Evolutionary conservation across 2,797 vertebrate genomes (phyloP).

Genomic region (Hephaestus fuliginosus): DNA sequence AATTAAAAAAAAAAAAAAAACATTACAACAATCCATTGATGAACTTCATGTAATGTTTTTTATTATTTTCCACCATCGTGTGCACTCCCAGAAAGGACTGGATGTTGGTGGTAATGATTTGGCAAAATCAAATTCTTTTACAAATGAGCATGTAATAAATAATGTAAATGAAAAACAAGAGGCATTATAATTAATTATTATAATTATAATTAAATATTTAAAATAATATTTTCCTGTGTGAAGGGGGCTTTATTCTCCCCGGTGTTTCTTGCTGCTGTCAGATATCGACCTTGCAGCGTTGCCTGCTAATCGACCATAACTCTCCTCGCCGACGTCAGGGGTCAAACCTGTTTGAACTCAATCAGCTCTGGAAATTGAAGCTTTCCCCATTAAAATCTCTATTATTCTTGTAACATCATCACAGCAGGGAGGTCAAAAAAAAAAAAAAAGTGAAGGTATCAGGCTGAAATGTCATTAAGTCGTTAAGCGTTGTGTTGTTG

Average conservation of each 20-base stretch:
- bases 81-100: neutral
- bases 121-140: neutral
- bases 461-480: neutral
- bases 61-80: neutral
- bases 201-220: neutral
- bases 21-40: no score
- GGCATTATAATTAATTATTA: no score
- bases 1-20: neutral
- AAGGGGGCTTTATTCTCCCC: neutral
- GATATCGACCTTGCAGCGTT: neutral
- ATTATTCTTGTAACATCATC: slow-evolving; percentile 4
- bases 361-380: slow-evolving; percentile 16
- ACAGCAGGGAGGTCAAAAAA: neutral
- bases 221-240: neutral
- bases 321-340: neutral
- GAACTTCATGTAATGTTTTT: no score
- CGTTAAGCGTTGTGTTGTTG: neutral
- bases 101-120: neutral
- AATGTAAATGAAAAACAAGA: neutral
- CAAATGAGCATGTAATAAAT: neutral
- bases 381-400: neutral
- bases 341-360: slow-evolving; percentile 17
- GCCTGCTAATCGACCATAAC: neutral
- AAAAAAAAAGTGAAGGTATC: neutral
- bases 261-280: neutral